Base-by-base conservation (phyloP, 2,888 invertebrate genomes). In the Eupithecia tripunctaria region DNA sequence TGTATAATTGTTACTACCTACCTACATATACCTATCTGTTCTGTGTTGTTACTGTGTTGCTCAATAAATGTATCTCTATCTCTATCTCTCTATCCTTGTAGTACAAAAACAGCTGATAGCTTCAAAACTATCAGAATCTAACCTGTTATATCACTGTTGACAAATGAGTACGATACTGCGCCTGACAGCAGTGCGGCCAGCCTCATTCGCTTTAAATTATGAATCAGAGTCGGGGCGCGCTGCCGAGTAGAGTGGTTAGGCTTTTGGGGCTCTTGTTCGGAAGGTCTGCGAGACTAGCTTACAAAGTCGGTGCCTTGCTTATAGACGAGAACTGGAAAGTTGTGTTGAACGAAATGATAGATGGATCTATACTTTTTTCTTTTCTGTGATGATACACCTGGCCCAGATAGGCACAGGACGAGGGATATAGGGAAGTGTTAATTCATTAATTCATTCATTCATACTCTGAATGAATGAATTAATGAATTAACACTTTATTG, bases 141-240 rank as follows among this genome's bases (percentile, higher is more conserved):
- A 81, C 84, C 84, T 84, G 87, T 82, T 85, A 84, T 81, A 77
- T 82, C 80, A 81, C 78, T 80, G 85, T 85, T 89, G 89, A 89
- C 88, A 88, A 89, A 89, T 88, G 88, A 88, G 82, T 78, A 81
- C 72, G 81, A 81, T 78, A 76, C 85, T 87, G 88, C 67, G 74
- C 70, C 78, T 85, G 88, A 87, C 89, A 87, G 84, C 77, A 56
- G 75, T 79, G 81, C 78, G 81, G 79, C 79, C 78, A 75, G 77
- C 59, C 78, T 77, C 80, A 80, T 77, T 78, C 76, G 77, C 79
- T 76, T 82, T 86, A 84, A 82, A 84, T 85, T 86, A 85, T 85
- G 82, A 85, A 85, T 84, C 78, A 81, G 81, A 81, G 76, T 82
- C 76, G 78, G 75, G 79, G 77, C 77, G 78, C 51, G 67, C 25